phyloP scores from a whole-genome alignment of 2,113 vertebrate genomes.

The Panurus biarmicus region DNA sequence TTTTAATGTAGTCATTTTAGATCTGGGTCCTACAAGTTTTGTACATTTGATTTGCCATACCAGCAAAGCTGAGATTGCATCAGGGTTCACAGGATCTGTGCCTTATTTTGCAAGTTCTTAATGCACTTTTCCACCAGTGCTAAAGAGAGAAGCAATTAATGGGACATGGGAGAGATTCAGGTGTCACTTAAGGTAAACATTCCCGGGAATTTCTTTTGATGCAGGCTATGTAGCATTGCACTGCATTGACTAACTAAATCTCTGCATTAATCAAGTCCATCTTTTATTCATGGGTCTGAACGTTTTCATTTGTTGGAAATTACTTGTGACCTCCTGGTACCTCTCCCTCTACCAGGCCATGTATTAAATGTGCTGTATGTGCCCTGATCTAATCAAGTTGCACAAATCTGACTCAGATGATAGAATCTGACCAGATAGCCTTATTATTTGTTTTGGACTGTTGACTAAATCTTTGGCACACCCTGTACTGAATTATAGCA shows the following conservation, averaged over 20 bases:
- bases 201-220: not conserved
- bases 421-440: slow-evolving; percentile 7
- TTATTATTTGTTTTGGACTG: slow-evolving; percentile 3
- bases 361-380: not conserved
- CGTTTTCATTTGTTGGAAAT: not conserved
- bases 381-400: not conserved
- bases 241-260: not conserved
- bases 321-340: not conserved
- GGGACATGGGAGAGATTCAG: not conserved
- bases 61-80: not conserved
- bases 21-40: not conserved
- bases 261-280: not conserved
- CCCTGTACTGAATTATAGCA: not conserved
- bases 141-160: not conserved
- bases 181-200: not conserved
- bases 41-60: not conserved
- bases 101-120: not conserved
- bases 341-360: not conserved
- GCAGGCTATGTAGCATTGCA: not conserved
- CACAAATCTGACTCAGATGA: slow-evolving; percentile 15
- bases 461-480: not conserved
- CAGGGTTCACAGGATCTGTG: not conserved
- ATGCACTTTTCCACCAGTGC: not conserved
- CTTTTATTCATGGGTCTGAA: slow-evolving; percentile 18
- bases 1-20: not conserved